Conservation (phyloP, 2,888 invertebrate genomes). For the Phalera bucephala region DNA sequence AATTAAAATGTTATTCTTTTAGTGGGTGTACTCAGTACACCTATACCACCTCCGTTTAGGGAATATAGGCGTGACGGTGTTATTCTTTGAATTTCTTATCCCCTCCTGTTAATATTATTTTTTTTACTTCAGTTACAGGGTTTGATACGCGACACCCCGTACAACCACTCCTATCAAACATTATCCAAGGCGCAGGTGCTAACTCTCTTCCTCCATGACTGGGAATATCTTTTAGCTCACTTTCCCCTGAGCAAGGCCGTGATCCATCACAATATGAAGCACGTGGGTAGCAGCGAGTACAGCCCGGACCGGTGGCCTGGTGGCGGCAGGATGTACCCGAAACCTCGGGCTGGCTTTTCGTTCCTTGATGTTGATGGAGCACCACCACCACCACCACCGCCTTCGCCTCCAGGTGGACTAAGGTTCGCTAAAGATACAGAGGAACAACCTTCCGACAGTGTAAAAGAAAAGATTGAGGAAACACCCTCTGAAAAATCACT, state of each 20-base stretch:
- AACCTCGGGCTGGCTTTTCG: neutral
- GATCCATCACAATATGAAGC: constrained; percentile 40
- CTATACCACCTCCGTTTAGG: too few relatives aligned
- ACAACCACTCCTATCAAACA: constrained; percentile 52
- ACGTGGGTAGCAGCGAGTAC: constrained; percentile 3
- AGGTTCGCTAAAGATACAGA: too few relatives aligned
- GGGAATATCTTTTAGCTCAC: constrained; percentile 58
- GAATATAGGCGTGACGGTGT: too few relatives aligned
- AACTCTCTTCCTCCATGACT: constrained; percentile 51
- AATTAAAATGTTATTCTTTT: too few relatives aligned
- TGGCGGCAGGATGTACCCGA: neutral
- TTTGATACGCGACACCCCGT: constrained; percentile 46
- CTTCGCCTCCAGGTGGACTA: too few relatives aligned
- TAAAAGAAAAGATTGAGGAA: too few relatives aligned
- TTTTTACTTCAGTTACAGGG: constrained; percentile 65
- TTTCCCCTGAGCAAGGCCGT: constrained; percentile 51
- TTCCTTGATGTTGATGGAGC: neutral
- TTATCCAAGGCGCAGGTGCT: constrained; percentile 54
- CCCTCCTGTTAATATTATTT: too few relatives aligned
- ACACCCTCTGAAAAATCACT: too few relatives aligned
- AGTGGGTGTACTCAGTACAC: too few relatives aligned
- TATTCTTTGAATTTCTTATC: too few relatives aligned
- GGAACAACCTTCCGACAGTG: too few relatives aligned
- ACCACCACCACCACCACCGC: neutral
- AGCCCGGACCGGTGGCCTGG: neutral